Base-by-base conservation (phyloP, 2,797 vertebrate genomes). In the Leuciscus waleckii region DNA sequence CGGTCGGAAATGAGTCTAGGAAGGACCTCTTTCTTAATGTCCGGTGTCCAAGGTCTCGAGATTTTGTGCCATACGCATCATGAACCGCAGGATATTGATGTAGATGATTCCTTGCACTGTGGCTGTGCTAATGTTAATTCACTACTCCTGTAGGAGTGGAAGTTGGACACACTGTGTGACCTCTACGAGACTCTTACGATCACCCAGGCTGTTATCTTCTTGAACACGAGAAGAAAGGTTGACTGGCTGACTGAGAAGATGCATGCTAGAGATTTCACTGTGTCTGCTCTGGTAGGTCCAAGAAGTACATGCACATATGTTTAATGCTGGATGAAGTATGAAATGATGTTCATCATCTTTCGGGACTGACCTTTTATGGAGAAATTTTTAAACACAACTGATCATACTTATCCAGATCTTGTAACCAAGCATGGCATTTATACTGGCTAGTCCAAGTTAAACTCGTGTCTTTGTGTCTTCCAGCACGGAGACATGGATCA, bases 401-500 rank as follows among this genome's bases (percentile, higher is more conserved):
- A 99, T 98, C 97, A 96, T 97, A 89, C 90, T 32, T 73, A 39
- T 19, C 58, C 39, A 54, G 16, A 26, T 7, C 11, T 17, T 70
- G 0, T 43, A 14, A 23, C 13, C 0, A 5, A n/a, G 8, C 8
- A 7, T 74, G 41, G 7, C 3, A 2, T 37, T 14, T 9, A 16
- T 26, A 1, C 29, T 79, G 79, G 23, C 10, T 85, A 54, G 2
- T 23, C 17, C 41, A 14, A 23, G 51, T 68, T 75, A 75, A 46
- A 79, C 35, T 35, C 5, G 35, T 35, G 37, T 65, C 14, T 79
- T 2, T 65, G 16, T 79, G 16, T 41, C 79, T 89, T 58, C 0
- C 92, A 99, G 98, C 98, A 99, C 88, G 98, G 98, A 73, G 98
- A 99, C 85, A 99, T 99, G 98, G 98, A 99, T 91, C 98, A 99